Percentiles rank a stretch among this genome's conserved stretches.
Conservation (phyloP, 2,113 vertebrate genomes). For the Notarius quadriscutis region DNA sequence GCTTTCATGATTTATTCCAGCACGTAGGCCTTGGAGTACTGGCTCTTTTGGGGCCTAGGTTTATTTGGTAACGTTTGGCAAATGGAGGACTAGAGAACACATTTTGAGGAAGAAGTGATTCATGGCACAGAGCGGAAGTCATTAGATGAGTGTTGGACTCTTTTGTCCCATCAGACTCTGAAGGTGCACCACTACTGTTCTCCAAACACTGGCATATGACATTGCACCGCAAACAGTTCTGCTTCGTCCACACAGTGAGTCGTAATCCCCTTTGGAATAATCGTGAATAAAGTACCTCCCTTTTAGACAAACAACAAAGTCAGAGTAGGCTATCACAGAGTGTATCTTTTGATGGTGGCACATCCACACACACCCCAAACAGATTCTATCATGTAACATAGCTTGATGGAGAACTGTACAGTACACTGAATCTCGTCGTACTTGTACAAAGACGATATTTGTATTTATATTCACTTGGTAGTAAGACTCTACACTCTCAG, state of each 20-base stretch:
- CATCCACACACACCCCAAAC: not conserved
- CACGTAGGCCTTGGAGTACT: slow-evolving; percentile 72
- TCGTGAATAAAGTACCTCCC: slow-evolving; percentile 12
- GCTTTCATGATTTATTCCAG: slow-evolving; percentile 79
- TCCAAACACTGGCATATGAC: slow-evolving; percentile 30
- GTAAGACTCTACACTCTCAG: not conserved
- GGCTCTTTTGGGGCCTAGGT: slow-evolving; percentile 69
- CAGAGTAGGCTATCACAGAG: not conserved
- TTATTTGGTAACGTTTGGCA: slow-evolving; percentile 67
- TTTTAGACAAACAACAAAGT: not conserved
- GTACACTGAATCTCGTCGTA: not conserved
- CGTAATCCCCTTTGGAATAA: not conserved
- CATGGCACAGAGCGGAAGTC: slow-evolving; percentile 38
- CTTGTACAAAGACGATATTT: not conserved
- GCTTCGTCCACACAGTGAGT: not conserved
- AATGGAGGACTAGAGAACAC: slow-evolving; percentile 64
- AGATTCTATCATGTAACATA: not conserved
- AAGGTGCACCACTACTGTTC: slow-evolving; percentile 39
- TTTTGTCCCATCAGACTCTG: slow-evolving; percentile 44
- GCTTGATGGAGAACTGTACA: not conserved
- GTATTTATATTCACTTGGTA: not conserved
- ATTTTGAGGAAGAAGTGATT: slow-evolving; percentile 51
- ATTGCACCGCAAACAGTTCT: not conserved
- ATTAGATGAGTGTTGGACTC: slow-evolving; percentile 48
- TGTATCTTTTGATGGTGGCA: not conserved